A percentile compares a stretch with the other conserved stretches of the same genome.
These are phyloP conservation scores for Listronotus bonariensis DNA, from an alignment of 1,140 invertebrate genomes.

Conservation along the genomic window DNA sequence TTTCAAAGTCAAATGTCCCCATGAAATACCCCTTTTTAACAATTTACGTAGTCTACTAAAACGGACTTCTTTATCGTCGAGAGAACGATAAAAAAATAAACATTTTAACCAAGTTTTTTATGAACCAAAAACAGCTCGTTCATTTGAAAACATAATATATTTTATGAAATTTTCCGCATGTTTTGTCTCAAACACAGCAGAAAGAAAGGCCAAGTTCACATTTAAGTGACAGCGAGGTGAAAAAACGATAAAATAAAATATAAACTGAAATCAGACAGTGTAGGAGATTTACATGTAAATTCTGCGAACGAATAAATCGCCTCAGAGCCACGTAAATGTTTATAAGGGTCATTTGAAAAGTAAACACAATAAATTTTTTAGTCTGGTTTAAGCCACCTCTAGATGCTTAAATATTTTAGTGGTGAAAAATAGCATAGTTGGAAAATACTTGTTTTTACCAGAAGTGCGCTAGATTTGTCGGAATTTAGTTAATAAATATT, in stretches of 20 bases:
- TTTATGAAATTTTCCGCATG: conserved; percentile 2
- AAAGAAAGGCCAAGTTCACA: conserved; percentile 20
- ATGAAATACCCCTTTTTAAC: too few relatives aligned
- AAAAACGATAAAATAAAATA: conserved; percentile 25
- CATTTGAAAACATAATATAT: background rate
- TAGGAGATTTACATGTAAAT: conserved; percentile 31
- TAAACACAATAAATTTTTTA: background rate
- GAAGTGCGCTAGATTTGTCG: too few relatives aligned
- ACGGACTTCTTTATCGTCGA: too few relatives aligned
- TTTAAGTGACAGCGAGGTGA: conserved; percentile 18
- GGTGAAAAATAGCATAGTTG: too few relatives aligned
- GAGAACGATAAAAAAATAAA: background rate
- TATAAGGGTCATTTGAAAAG: conserved; percentile 8
- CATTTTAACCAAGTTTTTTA: conserved; percentile 3
- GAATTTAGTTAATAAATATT: too few relatives aligned
- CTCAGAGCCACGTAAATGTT: background rate
- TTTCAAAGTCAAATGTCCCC: too few relatives aligned
- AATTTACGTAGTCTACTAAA: too few relatives aligned
- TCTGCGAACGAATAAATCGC: conserved; percentile 17
- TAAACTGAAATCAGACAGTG: conserved; percentile 26
- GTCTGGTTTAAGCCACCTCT: too few relatives aligned
- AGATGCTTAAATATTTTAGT: too few relatives aligned
- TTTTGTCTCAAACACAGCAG: conserved; percentile 12
- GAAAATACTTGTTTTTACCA: too few relatives aligned
- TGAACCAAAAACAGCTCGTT: background rate